phyloP scores from a whole-genome alignment of 2,888 invertebrate genomes.

The Phalera bucephala region DNA sequence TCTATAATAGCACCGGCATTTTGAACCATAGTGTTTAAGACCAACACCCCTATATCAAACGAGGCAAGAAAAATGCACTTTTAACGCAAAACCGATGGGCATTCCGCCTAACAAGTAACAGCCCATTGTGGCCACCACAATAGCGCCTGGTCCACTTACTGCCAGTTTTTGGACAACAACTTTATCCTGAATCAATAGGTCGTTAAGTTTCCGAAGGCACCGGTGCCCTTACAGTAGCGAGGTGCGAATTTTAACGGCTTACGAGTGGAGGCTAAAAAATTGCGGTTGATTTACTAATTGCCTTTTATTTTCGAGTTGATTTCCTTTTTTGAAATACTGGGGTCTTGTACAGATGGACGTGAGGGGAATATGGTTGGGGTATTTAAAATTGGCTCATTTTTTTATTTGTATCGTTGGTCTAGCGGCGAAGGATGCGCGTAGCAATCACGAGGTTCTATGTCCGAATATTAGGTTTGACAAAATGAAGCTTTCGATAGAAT shows the following conservation, averaged over 20 bases:
- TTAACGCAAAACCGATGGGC: slow-evolving; percentile 20
- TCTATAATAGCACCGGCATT: too few relatives aligned
- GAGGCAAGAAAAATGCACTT: not conserved
- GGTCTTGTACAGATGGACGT: slow-evolving; percentile 20
- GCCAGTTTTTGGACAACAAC: slow-evolving; percentile 66
- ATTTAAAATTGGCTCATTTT: too few relatives aligned
- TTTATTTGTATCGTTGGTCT: too few relatives aligned
- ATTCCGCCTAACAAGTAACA: slow-evolving; percentile 41
- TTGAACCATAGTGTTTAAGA: too few relatives aligned
- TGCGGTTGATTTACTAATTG: slow-evolving; percentile 42
- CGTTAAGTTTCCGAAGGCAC: slow-evolving; percentile 52
- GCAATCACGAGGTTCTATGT: too few relatives aligned
- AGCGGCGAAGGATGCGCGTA: too few relatives aligned
- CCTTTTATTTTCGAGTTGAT: slow-evolving; percentile 29
- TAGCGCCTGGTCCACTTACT: slow-evolving; percentile 40
- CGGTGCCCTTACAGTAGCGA: slow-evolving; percentile 28
- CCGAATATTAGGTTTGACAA: too few relatives aligned
- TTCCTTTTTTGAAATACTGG: slow-evolving; percentile 27
- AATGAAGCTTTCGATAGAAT: too few relatives aligned
- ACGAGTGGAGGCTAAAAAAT: slow-evolving; percentile 21
- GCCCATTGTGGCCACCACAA: slow-evolving; percentile 55
- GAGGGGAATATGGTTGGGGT: not conserved
- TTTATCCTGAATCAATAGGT: slow-evolving; percentile 73
- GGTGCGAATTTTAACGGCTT: slow-evolving; percentile 55
- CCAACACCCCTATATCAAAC: too few relatives aligned